Base-by-base conservation (phyloP, 2,888 invertebrate genomes). In the Agrochola lychnidis region DNA sequence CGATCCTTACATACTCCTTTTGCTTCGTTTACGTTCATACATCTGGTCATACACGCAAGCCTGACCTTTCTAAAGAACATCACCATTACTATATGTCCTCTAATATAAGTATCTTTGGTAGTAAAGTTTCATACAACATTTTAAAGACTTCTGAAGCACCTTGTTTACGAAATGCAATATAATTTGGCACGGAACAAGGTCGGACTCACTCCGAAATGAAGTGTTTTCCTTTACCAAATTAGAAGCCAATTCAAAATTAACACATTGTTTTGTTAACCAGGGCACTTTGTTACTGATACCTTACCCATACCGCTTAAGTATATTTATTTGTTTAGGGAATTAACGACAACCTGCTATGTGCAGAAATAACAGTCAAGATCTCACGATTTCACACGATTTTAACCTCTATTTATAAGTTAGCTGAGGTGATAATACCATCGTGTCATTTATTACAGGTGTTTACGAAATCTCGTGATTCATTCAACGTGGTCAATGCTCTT, bases 381-480 rank as follows among this genome's bases (percentile, higher is more conserved):
- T 25, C 12, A 67, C 4, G n/a, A 16, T 4, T 68, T 9, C 73
- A 80, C 1, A n/a, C 53, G 22, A 83, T 73, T 70, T 5, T 78
- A 66, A 63, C 10, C 61, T 69, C 22, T 86, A 76, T 57, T 10
- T 19, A 0, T n/a, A 22, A 42, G 6, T 0, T 0, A 0, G 0
- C 19, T 70, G 53, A 72, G 66, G 53, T 42, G 40, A 73, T 68
- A 81, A 72, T 78, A 6, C 62, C 5, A n/a, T 77, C 71, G 14
- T 87, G 75, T 81, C 73, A 86, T 82, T 81, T 73, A 71, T 86
- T 76, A 73, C 84, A 87, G 84, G 78, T 82, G 82, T 81, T 78
- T 75, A 82, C 78, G 69, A 78, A 78, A 77, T 79, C 48, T 75
- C 40, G 67, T 84, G 86, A 87, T 80, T 87, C 88, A 87, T 85